Evolutionary conservation across 2,888 invertebrate genomes (phyloP).

Genomic region (Parnassius apollo): DNA sequence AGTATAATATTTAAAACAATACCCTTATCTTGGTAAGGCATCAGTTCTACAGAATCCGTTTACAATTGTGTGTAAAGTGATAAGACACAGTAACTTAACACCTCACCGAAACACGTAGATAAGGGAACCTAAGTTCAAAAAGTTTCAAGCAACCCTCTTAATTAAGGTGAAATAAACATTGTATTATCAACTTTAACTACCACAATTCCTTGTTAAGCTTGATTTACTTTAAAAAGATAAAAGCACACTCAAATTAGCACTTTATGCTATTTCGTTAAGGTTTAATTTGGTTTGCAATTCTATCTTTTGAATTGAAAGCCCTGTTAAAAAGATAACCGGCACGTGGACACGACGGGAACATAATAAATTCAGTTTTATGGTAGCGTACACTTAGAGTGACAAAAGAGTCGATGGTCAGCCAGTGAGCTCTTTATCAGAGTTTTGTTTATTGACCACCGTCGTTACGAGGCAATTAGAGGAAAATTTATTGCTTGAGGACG

Average conservation of each 20-base stretch:
- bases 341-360: conserved; percentile 45
- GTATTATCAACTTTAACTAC: neutral
- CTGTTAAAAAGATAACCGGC: conserved; percentile 45
- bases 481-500: conserved; percentile 13
- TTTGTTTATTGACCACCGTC: conserved; percentile 20
- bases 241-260: neutral
- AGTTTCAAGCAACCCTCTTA: neutral
- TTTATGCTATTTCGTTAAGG: conserved; percentile 33
- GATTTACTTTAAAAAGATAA: neutral
- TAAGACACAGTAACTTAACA: conserved; percentile 29
- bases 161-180: conserved; percentile 34
- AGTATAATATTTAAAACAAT: too few relatives aligned
- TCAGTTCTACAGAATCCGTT: conserved; percentile 8
- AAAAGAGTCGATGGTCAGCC: conserved; percentile 39
- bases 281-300: conserved; percentile 34
- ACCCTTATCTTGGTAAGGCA: conserved; percentile 14
- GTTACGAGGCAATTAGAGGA: conserved; percentile 11
- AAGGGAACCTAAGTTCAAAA: neutral
- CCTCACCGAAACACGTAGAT: conserved; percentile 23
- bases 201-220: neutral
- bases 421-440: conserved; percentile 42
- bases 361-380: conserved; percentile 75
- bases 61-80: conserved; percentile 3
- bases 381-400: conserved; percentile 31
- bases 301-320: conserved; percentile 41